phyloP scores from a whole-genome alignment of 2,797 vertebrate genomes.

The Halcyon badia region DNA sequence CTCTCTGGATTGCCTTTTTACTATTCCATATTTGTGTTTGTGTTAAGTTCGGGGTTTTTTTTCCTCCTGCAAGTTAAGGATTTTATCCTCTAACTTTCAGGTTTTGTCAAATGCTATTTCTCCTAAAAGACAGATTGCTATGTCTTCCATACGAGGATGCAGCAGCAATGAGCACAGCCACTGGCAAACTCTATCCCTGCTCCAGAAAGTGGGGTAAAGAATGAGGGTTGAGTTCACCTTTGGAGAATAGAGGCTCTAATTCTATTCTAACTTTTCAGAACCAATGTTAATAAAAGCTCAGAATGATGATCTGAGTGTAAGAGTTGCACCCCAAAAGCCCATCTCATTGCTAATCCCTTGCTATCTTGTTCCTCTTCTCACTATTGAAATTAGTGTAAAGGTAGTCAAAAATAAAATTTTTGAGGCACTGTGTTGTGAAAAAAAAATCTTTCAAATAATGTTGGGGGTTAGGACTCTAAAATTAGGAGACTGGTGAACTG shows the following conservation, averaged over 20 bases:
- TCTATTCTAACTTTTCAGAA: background rate
- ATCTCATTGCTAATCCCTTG: background rate
- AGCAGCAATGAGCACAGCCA: background rate
- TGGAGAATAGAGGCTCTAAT: background rate
- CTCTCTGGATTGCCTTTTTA: slow-evolving; percentile 41
- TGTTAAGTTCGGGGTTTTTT: background rate
- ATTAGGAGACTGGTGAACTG: background rate
- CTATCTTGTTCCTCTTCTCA: background rate
- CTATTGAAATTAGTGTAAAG: background rate
- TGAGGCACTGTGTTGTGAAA: background rate
- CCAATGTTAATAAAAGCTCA: background rate
- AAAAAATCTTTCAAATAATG: background rate
- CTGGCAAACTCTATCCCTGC: background rate
- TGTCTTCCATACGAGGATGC: background rate
- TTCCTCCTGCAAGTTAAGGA: background rate
- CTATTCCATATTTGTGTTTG: slow-evolving; percentile 23
- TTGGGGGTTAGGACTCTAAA: background rate
- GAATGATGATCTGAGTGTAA: background rate
- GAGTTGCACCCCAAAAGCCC: background rate
- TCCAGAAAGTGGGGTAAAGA: background rate
- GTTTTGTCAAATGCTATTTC: background rate
- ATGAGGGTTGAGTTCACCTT: background rate
- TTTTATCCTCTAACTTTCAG: slow-evolving; percentile 7
- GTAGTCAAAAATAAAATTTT: background rate
- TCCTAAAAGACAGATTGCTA: background rate